Evolutionary conservation across 2,797 vertebrate species (phyloP), one percentile per base, ranked within the genome.

Genomic region (Chloroceryle inda): DNA sequence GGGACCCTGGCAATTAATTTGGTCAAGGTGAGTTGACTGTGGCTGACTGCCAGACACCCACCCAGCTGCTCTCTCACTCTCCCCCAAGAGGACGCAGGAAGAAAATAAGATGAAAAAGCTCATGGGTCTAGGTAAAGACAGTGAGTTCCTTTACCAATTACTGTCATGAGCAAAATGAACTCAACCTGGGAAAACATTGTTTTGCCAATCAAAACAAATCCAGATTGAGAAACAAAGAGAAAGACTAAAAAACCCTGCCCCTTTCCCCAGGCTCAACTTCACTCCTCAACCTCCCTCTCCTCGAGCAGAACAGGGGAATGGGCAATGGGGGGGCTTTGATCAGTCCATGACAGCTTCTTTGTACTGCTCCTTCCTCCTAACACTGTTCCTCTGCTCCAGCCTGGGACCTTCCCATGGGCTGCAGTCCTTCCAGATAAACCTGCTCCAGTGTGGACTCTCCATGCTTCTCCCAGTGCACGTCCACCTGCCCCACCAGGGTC

Each of bases 341-440:
- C 35, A 49, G 19, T 10, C 53, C 8, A 0, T 0, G 6, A 1
- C 14, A 31, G 8, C 29, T 42, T 26, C 26, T 24, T 10, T 33
- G n/a, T 42, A n/a, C 33, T 0, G 2, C 27, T 35, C 7, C 66
- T 19, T 24, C 31, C 27, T 49, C 33, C 38, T 38, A 11, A 13
- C 5, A 13, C 38, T 13, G 38, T 38, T 38, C 38, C 38, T 13
- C 38, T 38, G 38, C 38, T 38, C 38, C 38, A 38, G 38, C 38
- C 38, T 38, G 38, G 38, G 11, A 13, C 38, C 38, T 38, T 38
- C 38, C 38, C 38, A 38, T 38, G 38, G 38, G 38, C 38, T 38
- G 38, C 38, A 38, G 38, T 38, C 38, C 38, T 38, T 38, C 38
- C 38, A 38, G 38, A 38, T 38, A 38, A 38, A 38, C 10, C 38